phyloP scores from a whole-genome alignment of 2,888 invertebrate species.

The Plebejus argus region DNA sequence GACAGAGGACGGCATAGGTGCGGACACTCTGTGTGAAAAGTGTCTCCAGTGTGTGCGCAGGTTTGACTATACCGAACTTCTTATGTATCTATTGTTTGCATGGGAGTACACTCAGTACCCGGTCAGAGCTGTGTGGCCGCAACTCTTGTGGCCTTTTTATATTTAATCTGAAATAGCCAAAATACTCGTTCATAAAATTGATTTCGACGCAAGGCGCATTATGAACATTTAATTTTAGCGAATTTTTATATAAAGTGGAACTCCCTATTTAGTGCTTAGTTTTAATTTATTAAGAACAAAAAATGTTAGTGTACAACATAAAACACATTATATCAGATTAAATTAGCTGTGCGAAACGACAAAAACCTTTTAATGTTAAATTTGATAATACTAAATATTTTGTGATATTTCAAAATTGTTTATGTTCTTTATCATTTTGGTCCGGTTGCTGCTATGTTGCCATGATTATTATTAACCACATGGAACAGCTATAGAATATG shows the following conservation, averaged over 20 bases:
- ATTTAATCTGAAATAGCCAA: conserved; percentile 17
- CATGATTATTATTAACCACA: neutral
- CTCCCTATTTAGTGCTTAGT: conserved; percentile 30
- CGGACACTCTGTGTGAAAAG: conserved; percentile 55
- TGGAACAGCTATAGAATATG: neutral
- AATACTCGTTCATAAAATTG: conserved; percentile 32
- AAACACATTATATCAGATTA: conserved; percentile 18
- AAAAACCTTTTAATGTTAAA: conserved; percentile 17
- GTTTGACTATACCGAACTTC: conserved; percentile 53
- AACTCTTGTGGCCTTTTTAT: neutral
- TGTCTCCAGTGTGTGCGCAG: conserved; percentile 63
- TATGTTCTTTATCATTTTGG: conserved; percentile 9
- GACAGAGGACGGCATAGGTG: conserved; percentile 50
- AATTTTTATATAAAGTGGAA: conserved; percentile 36
- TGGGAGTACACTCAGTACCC: conserved; percentile 32
- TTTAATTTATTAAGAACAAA: conserved; percentile 26
- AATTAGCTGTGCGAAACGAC: conserved; percentile 44
- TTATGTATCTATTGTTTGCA: conserved; percentile 35
- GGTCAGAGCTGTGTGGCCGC: conserved; percentile 3
- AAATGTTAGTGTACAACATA: neutral
- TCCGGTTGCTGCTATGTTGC: neutral
- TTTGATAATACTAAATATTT: conserved; percentile 28
- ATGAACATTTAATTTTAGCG: conserved; percentile 36
- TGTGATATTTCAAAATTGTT: conserved; percentile 24
- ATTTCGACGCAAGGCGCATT: conserved; percentile 38